Evolutionary conservation across 2,888 invertebrate genomes (phyloP).

Genomic region (Hydriomena furcata): DNA sequence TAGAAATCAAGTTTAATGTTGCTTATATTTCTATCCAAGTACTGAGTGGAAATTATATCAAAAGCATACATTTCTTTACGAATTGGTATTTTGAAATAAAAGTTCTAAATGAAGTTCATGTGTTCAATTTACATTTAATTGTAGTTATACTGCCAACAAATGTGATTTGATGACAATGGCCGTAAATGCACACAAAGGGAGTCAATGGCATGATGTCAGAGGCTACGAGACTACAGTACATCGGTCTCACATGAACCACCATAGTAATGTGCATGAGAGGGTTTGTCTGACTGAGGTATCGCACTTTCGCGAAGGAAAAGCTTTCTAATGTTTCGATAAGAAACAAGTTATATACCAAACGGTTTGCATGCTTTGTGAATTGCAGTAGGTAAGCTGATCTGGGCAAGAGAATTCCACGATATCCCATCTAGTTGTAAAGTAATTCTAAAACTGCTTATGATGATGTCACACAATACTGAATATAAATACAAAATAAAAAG

Average conservation of each 20-base stretch:
- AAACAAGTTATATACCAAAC: too few species aligned
- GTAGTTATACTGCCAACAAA: constrained; percentile 19
- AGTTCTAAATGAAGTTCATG: constrained; percentile 18
- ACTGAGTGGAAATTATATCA: neutral
- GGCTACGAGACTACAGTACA: constrained; percentile 4
- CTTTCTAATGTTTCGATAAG: too few species aligned
- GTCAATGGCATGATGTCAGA: constrained; percentile 21
- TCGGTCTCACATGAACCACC: constrained; percentile 11
- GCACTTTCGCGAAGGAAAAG: neutral
- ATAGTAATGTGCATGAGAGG: neutral
- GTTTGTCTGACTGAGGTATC: neutral
- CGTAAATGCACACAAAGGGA: constrained; percentile 14
- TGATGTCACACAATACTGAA: too few species aligned
- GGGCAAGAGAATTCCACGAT: too few species aligned
- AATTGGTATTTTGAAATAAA: neutral
- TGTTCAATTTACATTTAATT: constrained; percentile 19
- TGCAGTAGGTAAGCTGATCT: too few species aligned
- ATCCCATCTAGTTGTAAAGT: too few species aligned
- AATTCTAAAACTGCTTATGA: too few species aligned
- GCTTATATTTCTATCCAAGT: too few species aligned
- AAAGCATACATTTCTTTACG: neutral
- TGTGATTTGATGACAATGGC: constrained; percentile 16
- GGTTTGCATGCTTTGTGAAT: too few species aligned
- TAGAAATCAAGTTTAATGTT: too few species aligned
- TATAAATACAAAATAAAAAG: too few species aligned